A percentile compares a stretch with the other conserved stretches of the same genome.
Conservation (phyloP, 2,888 invertebrate species). For the Carabus problematicus region DNA sequence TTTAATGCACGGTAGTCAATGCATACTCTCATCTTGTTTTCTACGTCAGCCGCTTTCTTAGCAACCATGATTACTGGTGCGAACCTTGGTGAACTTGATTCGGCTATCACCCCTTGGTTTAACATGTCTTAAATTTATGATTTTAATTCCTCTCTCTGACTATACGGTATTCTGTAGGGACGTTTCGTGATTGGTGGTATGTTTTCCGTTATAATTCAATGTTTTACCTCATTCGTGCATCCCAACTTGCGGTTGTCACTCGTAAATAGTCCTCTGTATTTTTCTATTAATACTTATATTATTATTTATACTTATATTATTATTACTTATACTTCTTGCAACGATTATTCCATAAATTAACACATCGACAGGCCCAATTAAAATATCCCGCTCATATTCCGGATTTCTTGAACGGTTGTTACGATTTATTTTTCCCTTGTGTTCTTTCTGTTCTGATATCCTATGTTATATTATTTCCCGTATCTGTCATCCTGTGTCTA, state of each 20-base stretch:
- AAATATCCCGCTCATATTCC: not conserved
- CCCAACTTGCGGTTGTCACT: not conserved
- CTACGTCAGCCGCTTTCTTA: slow-evolving; percentile 50
- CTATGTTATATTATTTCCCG: too few relatives aligned
- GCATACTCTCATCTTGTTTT: slow-evolving; percentile 45
- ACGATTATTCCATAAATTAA: not conserved
- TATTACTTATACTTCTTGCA: not conserved
- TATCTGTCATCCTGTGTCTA: too few relatives aligned
- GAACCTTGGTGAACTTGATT: slow-evolving; percentile 51
- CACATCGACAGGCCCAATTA: not conserved
- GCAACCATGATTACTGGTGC: slow-evolving; percentile 53
- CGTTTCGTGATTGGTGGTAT: not conserved
- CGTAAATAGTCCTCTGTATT: not conserved
- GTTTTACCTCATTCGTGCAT: not conserved
- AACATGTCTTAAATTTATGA: slow-evolving; percentile 46
- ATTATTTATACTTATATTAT: too few relatives aligned
- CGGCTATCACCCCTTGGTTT: slow-evolving; percentile 47
- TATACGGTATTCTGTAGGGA: slow-evolving; percentile 2
- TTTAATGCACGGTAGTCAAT: slow-evolving; percentile 51
- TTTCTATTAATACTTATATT: not conserved
- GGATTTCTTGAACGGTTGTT: not conserved
- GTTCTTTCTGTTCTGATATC: too few relatives aligned
- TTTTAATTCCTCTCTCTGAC: not conserved
- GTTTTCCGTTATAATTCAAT: slow-evolving; percentile 2
- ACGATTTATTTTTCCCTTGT: too few relatives aligned